Evolutionary conservation across 2,113 vertebrate genomes (phyloP), one percentile per base, ranked within the genome.

Genomic region (Lanius ludovicianus): DNA sequence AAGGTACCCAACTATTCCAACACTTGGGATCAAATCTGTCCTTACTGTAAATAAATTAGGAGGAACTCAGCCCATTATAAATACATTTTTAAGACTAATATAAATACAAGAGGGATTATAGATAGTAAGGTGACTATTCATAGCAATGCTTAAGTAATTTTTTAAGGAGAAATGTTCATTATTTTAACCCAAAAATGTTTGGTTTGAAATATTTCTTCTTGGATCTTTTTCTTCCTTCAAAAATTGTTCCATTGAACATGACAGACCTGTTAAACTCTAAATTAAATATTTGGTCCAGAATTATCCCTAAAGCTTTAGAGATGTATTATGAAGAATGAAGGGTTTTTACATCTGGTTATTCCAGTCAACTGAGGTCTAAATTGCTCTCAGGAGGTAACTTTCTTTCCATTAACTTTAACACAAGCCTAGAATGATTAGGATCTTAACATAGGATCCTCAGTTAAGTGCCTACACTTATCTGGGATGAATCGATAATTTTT

Each of bases 271-370:
- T 89, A 93, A 94, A 59, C 6, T 8, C 1, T 21, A 84, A 50
- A 83, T 89, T 93, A 96, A 96, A 86, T 93, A 93, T 95, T 95
- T 96, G 35, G 60, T 81, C 42, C 63, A 67, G 50, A 78, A 91
- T 93, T 87, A 96, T 75, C 47, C 46, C 42, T 63, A 52, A 75
- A 89, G 73, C 47, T 87, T 94, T 89, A 75, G 35, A 78, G 56
- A 57, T 50, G 41, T 46, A 87, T 71, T 63, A 84, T 55, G 74
- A 89, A 78, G 77, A 94, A 14, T 47, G 74, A 94, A 89, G 47
- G 59, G 73, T 35, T 94, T 89, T 96, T 91, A 89, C 37, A 82
- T 39, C 47, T 93, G 56, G 52, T 89, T 91, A 67, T 94, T 93
- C 84, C 60, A 87, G 77, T 75, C 81, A 91, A 19, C 64, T 91